These are phyloP conservation scores for Nematostella vectensis DNA, from an alignment of 92 coral and sea anemone genomes.

Conservation along the genomic window DNA sequence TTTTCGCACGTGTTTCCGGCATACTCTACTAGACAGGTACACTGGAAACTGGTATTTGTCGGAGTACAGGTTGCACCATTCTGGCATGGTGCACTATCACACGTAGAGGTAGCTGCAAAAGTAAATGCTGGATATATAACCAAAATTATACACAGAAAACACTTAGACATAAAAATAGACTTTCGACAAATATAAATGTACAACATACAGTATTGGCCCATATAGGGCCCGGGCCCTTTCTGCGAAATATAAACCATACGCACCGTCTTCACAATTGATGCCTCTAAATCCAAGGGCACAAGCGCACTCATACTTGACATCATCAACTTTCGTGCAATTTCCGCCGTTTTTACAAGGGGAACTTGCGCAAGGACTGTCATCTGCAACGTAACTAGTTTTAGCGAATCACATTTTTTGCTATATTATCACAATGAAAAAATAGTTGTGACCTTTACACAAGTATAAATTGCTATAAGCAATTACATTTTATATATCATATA, in stretches of 20 bases:
- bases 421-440: no score
- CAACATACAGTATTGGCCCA: no score
- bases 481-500: no score
- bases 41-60: neutral
- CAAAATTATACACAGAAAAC: no score
- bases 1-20: neutral
- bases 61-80: neutral
- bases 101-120: neutral
- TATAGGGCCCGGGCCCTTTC: no score
- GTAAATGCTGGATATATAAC: no score
- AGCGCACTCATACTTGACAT: neutral
- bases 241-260: no score
- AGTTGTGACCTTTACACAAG: no score
- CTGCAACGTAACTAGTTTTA: neutral
- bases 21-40: neutral
- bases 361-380: neutral
- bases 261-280: neutral
- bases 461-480: no score
- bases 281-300: conserved; percentile 2
- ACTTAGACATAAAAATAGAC: no score
- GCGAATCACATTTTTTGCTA: no score
- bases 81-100: neutral
- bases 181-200: no score
- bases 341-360: conserved; percentile 1
- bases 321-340: neutral